These are phyloP conservation scores for Harpagoxenus sublaevis DNA, from an alignment of 2,888 invertebrate genomes.

Conservation along the genomic window DNA sequence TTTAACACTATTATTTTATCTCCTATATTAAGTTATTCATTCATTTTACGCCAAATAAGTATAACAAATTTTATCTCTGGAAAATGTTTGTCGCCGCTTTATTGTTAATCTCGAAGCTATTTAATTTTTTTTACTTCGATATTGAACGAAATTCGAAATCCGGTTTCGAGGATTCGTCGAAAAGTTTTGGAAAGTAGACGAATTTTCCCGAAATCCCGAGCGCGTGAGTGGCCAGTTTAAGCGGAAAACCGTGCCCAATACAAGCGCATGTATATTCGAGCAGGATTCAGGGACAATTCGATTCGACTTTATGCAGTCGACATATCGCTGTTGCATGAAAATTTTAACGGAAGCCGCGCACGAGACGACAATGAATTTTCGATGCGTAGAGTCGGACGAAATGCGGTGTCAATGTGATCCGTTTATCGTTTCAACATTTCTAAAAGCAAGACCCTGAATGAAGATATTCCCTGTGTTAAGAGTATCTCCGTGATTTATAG, in stretches of 20 bases:
- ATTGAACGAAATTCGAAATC: slow-evolving; percentile 38
- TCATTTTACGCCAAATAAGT: background rate
- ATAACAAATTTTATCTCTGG: background rate
- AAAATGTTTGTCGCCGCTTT: slow-evolving; percentile 10
- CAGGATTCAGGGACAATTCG: slow-evolving; percentile 45
- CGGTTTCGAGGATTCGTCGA: slow-evolving; percentile 1
- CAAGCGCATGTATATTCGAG: slow-evolving; percentile 39
- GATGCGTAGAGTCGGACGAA: slow-evolving; percentile 2
- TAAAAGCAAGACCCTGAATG: slow-evolving; percentile 4
- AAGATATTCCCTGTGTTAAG: slow-evolving; percentile 24
- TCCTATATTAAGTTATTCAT: background rate
- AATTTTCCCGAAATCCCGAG: slow-evolving; percentile 36
- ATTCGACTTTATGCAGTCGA: slow-evolving; percentile 48
- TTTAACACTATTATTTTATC: background rate
- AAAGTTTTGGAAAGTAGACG: slow-evolving; percentile 36
- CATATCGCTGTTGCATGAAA: slow-evolving; percentile 49
- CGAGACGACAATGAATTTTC: slow-evolving; percentile 45
- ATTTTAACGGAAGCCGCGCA: slow-evolving; percentile 39
- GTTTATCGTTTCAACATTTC: slow-evolving; percentile 44
- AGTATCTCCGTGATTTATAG: slow-evolving; percentile 49
- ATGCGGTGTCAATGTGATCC: slow-evolving; percentile 31
- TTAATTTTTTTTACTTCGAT: slow-evolving; percentile 24
- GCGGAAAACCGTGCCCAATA: slow-evolving; percentile 23
- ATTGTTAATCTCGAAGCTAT: slow-evolving; percentile 12
- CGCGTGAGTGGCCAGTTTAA: slow-evolving; percentile 40